Base-by-base conservation (phyloP, 2,113 vertebrate species). In the Todiramphus chloris region DNA sequence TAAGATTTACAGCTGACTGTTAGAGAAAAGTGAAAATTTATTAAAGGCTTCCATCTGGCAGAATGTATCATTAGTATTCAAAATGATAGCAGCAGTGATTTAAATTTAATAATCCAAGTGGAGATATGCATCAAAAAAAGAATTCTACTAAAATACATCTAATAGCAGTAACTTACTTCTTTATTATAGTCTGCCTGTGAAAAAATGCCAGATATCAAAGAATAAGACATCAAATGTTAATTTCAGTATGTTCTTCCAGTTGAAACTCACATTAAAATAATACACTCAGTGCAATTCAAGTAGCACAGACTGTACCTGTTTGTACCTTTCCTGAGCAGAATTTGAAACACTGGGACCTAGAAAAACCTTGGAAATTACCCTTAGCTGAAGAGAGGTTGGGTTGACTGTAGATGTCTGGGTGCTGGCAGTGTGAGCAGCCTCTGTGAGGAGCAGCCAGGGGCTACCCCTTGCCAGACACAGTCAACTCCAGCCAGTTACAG, bases 1-100 rank as follows among this genome's bases (percentile, higher is more conserved):
- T 96, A 96, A 98, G 96, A 98, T 98, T 98, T 98, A 98, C 94
- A 96, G 66, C 83, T 94, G 51, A 94, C 95, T 95, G 68, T 95
- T 97, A 97, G 89, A 96, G 94, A 96, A 97, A 97, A 97, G 90
- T 93, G 95, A 96, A 97, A 98, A 97, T 97, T 97, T 97, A 97
- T 98, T 97, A 97, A 97, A 97, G 97, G 87, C 91, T 97, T 98
- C 97, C 97, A 97, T 98, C 97, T 98, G 97, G 98, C 96, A 97
- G 94, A 92, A 96, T 82, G 28, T 89, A 98, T 97, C 97, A 97
- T 98, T 98, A 97, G 97, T 96, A 98, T 98, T 98, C 97, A 97
- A 90, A 97, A 83, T 96, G 97, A 98, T 97, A 96, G 94, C 69
- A 97, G 94, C 90, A 96, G 95, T 97, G 97, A 98, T 98, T 98